Evolutionary conservation across 2,113 vertebrate genomes (phyloP).

Genomic region (Heliornis fulica): DNA sequence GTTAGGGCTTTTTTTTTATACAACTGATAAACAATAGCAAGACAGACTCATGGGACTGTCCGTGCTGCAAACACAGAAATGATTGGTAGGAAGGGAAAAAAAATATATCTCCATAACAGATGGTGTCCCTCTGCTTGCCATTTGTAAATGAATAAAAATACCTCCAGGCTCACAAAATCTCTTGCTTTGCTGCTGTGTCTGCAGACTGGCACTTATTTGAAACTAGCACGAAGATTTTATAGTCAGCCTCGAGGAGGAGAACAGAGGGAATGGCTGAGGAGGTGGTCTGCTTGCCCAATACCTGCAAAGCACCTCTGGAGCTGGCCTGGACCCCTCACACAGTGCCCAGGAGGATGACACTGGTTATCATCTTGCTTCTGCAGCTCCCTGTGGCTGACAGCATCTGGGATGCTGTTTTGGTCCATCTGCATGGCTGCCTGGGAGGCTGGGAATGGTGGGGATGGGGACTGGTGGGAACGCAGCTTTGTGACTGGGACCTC

Average conservation of each 20-base stretch:
- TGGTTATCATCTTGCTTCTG: background rate
- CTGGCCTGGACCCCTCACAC: fast-evolving
- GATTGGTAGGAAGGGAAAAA: background rate
- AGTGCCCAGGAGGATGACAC: too few relatives aligned
- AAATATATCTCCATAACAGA: background rate
- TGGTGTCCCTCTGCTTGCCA: background rate
- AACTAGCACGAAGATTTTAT: background rate
- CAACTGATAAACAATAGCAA: background rate
- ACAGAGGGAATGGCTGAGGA: background rate
- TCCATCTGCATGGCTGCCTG: background rate
- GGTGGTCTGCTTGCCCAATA: fast-evolving
- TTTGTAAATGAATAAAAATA: background rate
- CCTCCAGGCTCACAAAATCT: background rate
- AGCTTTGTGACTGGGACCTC: background rate
- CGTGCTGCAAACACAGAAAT: background rate
- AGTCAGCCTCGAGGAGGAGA: background rate
- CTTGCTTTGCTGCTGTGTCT: background rate
- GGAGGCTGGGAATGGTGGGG: background rate
- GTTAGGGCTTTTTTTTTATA: background rate
- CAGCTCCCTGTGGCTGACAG: background rate
- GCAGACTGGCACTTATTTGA: background rate
- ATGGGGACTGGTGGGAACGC: background rate
- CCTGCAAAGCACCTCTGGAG: background rate
- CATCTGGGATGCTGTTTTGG: background rate
- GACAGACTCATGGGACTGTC: background rate